Conservation (phyloP, 2,888 invertebrate genomes). For the Eristalis pertinax region DNA sequence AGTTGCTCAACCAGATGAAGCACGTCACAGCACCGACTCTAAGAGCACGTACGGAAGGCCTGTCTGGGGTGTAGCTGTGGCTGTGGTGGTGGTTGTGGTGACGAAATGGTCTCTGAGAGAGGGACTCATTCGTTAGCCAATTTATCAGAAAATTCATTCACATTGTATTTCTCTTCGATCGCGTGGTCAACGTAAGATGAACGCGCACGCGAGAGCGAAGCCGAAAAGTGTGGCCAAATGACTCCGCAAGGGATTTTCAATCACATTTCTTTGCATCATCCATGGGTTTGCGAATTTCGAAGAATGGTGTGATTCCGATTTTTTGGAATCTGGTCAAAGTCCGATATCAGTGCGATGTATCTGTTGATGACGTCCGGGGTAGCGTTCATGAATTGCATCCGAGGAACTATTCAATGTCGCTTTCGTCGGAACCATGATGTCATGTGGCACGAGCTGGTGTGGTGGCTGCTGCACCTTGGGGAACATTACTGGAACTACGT, state of each 20-base stretch:
- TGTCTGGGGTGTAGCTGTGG: background rate
- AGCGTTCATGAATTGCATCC: background rate
- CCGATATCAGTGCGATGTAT: background rate
- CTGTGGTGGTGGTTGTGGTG: background rate
- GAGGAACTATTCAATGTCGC: background rate
- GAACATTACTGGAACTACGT: background rate
- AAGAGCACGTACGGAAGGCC: constrained; percentile 15
- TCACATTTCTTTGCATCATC: background rate
- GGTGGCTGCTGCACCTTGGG: background rate
- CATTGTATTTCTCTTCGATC: background rate
- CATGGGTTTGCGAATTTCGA: background rate
- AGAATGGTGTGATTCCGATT: background rate
- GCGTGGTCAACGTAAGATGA: background rate
- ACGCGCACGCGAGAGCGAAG: background rate
- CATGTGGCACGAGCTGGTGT: background rate
- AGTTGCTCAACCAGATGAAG: constrained; percentile 12
- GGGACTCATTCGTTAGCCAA: background rate
- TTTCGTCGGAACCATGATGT: background rate
- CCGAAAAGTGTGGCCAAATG: background rate
- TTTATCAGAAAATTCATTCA: background rate
- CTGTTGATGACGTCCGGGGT: background rate
- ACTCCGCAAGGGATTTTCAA: background rate
- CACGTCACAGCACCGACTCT: background rate
- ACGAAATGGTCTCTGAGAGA: background rate
- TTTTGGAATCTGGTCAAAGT: background rate